These are phyloP conservation scores for Lepidostoma basale DNA, from an alignment of 1,140 invertebrate species.

Conservation along the genomic window DNA sequence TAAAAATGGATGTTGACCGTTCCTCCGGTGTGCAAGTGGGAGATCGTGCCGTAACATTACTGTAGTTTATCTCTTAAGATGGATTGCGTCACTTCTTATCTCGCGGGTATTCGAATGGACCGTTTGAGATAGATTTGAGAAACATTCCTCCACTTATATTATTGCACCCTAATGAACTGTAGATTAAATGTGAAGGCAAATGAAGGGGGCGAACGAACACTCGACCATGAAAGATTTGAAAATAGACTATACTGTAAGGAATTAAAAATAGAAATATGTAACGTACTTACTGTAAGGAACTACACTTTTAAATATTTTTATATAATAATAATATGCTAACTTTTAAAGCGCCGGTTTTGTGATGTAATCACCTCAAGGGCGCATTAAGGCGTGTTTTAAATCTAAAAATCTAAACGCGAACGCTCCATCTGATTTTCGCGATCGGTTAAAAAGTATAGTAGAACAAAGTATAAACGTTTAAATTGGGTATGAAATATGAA, in stretches of 20 bases:
- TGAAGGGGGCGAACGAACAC: neutral
- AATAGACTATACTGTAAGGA: neutral
- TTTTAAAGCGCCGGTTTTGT: too few species aligned
- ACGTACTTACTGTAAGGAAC: neutral
- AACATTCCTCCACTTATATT: neutral
- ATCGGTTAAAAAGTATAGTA: too few species aligned
- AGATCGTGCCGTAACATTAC: neutral
- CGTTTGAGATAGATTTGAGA: neutral
- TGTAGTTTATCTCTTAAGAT: slow-evolving; percentile 2
- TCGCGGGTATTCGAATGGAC: neutral
- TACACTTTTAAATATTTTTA: neutral
- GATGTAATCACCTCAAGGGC: too few species aligned
- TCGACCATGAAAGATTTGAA: neutral
- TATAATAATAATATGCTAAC: too few species aligned
- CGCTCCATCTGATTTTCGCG: too few species aligned
- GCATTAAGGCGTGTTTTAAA: too few species aligned
- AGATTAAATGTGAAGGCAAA: neutral
- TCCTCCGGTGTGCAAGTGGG: neutral
- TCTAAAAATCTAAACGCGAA: too few species aligned
- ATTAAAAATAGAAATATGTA: neutral
- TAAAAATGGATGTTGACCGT: neutral
- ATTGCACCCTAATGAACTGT: neutral
- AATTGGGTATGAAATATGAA: too few species aligned
- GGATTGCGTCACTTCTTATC: slow-evolving; percentile 18
- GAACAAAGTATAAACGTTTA: too few species aligned